Evolutionary conservation across 2,888 invertebrate species (phyloP), one percentile per base, ranked within the genome.

Genomic region (Parnassius apollo): DNA sequence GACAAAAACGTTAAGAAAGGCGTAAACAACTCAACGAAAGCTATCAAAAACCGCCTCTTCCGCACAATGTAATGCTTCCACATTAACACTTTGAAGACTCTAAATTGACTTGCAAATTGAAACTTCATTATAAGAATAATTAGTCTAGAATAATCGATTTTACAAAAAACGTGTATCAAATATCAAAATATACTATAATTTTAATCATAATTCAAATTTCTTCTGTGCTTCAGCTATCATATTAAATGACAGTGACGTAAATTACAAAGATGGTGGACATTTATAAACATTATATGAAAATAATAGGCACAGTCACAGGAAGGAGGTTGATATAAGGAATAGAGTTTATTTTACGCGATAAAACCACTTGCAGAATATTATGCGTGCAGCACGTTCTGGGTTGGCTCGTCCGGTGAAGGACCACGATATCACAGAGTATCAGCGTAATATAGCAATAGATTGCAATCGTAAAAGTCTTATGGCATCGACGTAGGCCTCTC

Each of bases 21-120:
- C 4, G 57, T 61, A 18, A 61, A 45, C 3, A 61, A 12, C 52
- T 61, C 61, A 9, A 61, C 9, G 10, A 35, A 42, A 13, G 57
- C 45, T n/a, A 61, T 51, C 52, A 57, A 4, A 35, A 46, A 22
- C 13, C 52, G 45, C 9, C 61, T 51, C 42, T 57, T 61, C n/a
- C 61, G 13, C 18, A 52, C 45, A 12, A 57, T 45, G n/a, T 42
- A 57, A 52, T 57, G 61, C 9, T 57, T 61, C 61, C 61, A 61
- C 57, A 61, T 48, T 18, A 61, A 46, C 8, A 52, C 61, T 57
- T 10, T 22, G 18, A 61, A 61, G 13, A 46, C 42, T 22, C 35
- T 35, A 52, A 61, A 18, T 7, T 59, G 42, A 48, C 9, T 48
- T 9, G 35, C 35, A 4, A 25, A 44, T 48, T 9, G 11, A 53